A percentile compares a stretch with the other conserved stretches of the same genome.
phyloP scores from a whole-genome alignment of 2,888 invertebrate genomes.

The Argynnis bischoffii region DNA sequence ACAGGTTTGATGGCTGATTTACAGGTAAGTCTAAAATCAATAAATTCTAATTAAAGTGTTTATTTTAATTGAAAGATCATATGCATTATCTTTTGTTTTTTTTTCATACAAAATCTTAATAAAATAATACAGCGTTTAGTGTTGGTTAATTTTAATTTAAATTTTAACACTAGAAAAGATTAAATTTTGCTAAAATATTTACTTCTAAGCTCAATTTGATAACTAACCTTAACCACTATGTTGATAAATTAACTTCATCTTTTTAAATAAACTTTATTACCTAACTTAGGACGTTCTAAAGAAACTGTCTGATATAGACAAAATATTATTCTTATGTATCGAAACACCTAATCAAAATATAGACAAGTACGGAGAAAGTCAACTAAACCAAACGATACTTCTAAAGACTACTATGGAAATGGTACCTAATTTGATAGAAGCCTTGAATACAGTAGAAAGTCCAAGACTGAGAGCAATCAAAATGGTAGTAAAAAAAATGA shows the following conservation, averaged over 20 bases:
- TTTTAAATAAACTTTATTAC: background rate
- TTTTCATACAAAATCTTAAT: no score
- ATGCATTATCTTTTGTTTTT: no score
- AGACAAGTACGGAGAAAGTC: slow-evolving; percentile 84
- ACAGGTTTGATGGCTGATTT: slow-evolving; percentile 84
- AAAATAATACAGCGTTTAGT: no score
- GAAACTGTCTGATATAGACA: slow-evolving; percentile 90
- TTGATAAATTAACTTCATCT: no score
- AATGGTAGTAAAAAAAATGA: slow-evolving; percentile 67
- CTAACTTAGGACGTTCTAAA: slow-evolving; percentile 81
- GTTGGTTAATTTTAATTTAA: no score
- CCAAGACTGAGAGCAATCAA: slow-evolving; percentile 81
- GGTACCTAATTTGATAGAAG: slow-evolving; percentile 84
- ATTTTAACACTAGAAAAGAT: no score
- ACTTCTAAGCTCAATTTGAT: no score
- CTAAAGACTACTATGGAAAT: slow-evolving; percentile 90
- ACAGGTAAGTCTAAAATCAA: slow-evolving; percentile 71
- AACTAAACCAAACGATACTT: slow-evolving; percentile 89
- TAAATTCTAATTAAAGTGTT: background rate
- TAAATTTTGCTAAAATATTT: no score
- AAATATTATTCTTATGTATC: slow-evolving; percentile 84
- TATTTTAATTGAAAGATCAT: no score
- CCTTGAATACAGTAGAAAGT: slow-evolving; percentile 78
- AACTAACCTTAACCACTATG: no score
- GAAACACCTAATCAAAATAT: slow-evolving; percentile 76